These are phyloP conservation scores for Linepithema humile DNA, from an alignment of 1,140 invertebrate genomes.

Conservation along the genomic window DNA sequence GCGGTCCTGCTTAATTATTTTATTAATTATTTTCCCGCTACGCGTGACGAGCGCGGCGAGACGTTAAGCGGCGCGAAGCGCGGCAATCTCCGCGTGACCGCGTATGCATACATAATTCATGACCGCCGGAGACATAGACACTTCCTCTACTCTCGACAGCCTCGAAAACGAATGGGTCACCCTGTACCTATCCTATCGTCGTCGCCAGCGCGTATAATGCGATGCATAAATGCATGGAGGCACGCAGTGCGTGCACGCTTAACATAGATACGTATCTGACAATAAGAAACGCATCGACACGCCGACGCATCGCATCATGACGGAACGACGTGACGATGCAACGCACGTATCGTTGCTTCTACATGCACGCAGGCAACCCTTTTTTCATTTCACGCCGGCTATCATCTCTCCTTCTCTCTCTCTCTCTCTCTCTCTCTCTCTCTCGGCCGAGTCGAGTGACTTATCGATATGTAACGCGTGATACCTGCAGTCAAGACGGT, in stretches of 20 bases:
- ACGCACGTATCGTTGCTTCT: constrained; percentile 53
- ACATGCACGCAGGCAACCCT: not conserved
- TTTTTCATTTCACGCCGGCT: constrained; percentile 31
- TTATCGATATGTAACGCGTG: constrained; percentile 42
- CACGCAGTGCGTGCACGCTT: constrained; percentile 68
- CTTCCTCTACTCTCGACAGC: not conserved
- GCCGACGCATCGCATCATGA: constrained; percentile 66
- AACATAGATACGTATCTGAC: constrained; percentile 80
- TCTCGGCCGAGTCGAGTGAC: too few relatives aligned
- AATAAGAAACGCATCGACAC: constrained; percentile 79
- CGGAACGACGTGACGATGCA: constrained; percentile 67
- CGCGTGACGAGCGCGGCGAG: not conserved
- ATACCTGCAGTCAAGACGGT: not conserved
- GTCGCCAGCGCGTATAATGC: constrained; percentile 72
- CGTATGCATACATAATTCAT: constrained; percentile 31
- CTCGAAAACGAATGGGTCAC: constrained; percentile 61
- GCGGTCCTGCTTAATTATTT: constrained; percentile 20
- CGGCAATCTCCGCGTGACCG: not conserved
- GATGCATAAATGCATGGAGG: constrained; percentile 81
- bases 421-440: not conserved
- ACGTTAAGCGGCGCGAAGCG: not conserved
- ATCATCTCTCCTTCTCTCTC: not conserved
- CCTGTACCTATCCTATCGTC: constrained; percentile 23
- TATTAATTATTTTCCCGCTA: constrained; percentile 25
- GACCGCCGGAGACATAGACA: constrained; percentile 7